Percentiles rank a stretch among this genome's conserved stretches.
phyloP scores from a whole-genome alignment of 2,113 vertebrate species.

The Hippopotamus amphibius region DNA sequence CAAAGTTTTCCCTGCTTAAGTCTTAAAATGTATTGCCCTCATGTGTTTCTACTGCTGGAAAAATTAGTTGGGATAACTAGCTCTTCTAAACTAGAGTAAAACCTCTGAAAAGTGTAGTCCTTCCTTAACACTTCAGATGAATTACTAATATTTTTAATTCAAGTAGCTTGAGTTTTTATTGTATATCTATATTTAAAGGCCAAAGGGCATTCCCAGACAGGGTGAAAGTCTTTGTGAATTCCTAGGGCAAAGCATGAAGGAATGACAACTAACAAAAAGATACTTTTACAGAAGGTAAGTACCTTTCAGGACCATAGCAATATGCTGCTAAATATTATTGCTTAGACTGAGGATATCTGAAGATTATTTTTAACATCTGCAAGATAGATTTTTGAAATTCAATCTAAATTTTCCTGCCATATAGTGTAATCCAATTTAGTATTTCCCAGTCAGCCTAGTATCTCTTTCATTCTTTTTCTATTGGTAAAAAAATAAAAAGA shows the following conservation, averaged over 20 bases:
- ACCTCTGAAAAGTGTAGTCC: neutral
- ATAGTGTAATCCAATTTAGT: neutral
- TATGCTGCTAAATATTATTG: neutral
- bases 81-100: neutral
- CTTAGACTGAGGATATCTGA: neutral
- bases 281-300: neutral
- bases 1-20: neutral
- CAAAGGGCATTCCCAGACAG: neutral
- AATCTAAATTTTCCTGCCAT: neutral
- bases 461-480: neutral
- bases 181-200: neutral
- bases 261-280: neutral
- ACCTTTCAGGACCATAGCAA: neutral
- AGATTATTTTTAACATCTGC: constrained; percentile 13
- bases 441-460: neutral
- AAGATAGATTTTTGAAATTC: constrained; percentile 14
- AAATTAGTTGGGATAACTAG: neutral
- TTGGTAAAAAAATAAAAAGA: constrained; percentile 17
- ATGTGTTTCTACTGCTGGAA: neutral
- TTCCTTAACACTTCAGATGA: neutral
- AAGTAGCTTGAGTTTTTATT: neutral
- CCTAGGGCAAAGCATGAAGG: neutral
- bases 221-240: constrained; percentile 8
- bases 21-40: neutral
- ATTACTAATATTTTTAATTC: constrained; percentile 22